Base-by-base conservation (phyloP, 1,140 invertebrate species). In the Trichoplusia ni region DNA sequence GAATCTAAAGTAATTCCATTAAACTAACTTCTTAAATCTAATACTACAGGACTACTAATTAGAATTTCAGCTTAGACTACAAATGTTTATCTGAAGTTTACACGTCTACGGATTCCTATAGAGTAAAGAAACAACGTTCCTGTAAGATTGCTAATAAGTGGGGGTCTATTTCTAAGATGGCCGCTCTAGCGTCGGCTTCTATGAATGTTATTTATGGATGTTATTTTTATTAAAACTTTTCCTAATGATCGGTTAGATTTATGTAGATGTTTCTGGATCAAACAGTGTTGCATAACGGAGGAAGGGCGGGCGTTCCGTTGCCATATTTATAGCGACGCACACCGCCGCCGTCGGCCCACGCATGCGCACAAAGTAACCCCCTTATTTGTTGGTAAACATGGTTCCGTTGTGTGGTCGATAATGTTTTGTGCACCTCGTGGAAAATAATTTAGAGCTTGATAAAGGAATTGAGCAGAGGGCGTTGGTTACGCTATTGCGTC, bases 351-450 rank as follows among this genome's bases (percentile, higher is more conserved):
- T 31, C 19, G 31, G 64, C 80, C 77, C 82, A 82, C 87, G 84
- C 86, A 84, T 64, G 56, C 44, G 31, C 64, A 53, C 3, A 35
- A 14, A 25, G 37, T 18, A 56, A 23, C 64, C 33, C 53, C 19
- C 64, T 53, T 79, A 81, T 77, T 85, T 86, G 81, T 83, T 84
- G 44, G 81, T 87, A 87, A 89, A 89, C 82, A 87, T 53, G 49
- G 70, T 60, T 51, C 71, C 71, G 68, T 72, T 80, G 71, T 81
- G 82, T 81, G 77, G 81, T 89, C 86, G 86, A 89, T 86, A 87
- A 77, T 77, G 58, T 62, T 64, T 75, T 65, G 66, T 73, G 51
- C 62, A 70, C 51, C 64, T 56, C 51, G 38, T 65, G 54, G 66
- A 38, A 71, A 70, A 73, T 75, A 71, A 65, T 44, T 44, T 42